phyloP scores from a whole-genome alignment of 2,797 vertebrate species.

The Artibeus jamaicensis region DNA sequence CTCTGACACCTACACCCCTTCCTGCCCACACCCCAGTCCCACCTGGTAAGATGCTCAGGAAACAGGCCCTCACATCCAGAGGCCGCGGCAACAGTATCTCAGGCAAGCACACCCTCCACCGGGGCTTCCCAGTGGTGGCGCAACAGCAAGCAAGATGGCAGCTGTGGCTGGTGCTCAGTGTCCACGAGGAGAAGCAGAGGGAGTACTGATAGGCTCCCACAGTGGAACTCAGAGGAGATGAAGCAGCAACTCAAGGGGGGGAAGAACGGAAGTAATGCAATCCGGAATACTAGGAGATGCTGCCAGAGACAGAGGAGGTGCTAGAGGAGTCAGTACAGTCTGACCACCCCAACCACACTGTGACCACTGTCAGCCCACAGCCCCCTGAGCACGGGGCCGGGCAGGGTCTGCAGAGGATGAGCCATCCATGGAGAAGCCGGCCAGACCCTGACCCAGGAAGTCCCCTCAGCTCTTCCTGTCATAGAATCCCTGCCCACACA shows the following conservation, averaged over 20 bases:
- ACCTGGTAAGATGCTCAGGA: neutral
- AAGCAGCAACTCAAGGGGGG: constrained; percentile 92
- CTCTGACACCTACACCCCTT: neutral
- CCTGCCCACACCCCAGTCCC: neutral
- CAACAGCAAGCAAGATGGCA: neutral
- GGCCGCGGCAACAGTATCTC: neutral
- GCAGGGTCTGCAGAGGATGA: neutral
- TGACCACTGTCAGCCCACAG: constrained; percentile 91
- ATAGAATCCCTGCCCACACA: neutral
- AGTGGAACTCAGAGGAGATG: constrained; percentile 92
- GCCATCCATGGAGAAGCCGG: neutral
- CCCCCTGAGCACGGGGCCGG: constrained; percentile 44
- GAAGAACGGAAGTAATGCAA: constrained; percentile 93
- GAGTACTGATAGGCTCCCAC: constrained; percentile 95
- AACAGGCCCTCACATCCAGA: neutral
- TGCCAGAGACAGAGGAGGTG: constrained; percentile 90
- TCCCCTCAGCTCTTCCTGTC: neutral
- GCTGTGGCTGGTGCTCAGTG: neutral
- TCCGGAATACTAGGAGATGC: constrained; percentile 92
- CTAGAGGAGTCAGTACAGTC: constrained; percentile 90
- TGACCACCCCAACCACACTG: constrained; percentile 94
- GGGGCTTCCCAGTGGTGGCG: accelerated
- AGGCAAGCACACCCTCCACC: neutral
- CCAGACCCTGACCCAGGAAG: neutral
- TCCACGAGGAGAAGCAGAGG: constrained; percentile 74